Evolutionary conservation across 2,113 vertebrate species (phyloP), one percentile per base, ranked within the genome.

Genomic region (Columba janthina): DNA sequence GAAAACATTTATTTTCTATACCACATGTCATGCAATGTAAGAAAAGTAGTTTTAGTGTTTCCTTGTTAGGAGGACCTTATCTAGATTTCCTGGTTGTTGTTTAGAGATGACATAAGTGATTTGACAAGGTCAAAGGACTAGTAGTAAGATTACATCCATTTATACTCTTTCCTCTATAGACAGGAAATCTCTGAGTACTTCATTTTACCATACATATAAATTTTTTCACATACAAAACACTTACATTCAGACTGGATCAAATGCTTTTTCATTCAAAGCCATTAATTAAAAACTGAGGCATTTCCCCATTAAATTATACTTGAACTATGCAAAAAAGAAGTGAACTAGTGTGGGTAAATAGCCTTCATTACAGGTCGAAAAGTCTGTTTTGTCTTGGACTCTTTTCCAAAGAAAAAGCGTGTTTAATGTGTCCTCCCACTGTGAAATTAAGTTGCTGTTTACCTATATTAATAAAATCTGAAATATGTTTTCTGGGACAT

Each of bases 51-150:
- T 50, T 50, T 80, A 57, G 38, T 66, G 18, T 93, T 90, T 92
- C 53, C 34, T 15, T 85, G 56, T 83, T 81, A 88, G 60, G 67
- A 71, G 31, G n/a, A 95, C 72, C 94, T 96, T 89, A 90, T 60
- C 71, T 92, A 58, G 77, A 93, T 95, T 94, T 96, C 88, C 90
- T 97, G 76, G 69, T 50, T 95, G 85, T 95, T 94, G 90, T 94
- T 96, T 4, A 31, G 50, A 78, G 69, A 91, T 83, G 70, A 48
- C 18, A 28, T 54, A 95, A 94, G 53, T 93, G 94, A 94, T 82
- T 26, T 66, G 60, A 73, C 54, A 85, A 94, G 73, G 48, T 86
- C 65, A 80, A 93, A 95, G 32, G 62, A 89, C 58, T 82, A 81
- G 54, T 91, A 96, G 60, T 78, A 57, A 78, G 80, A 93, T 96